Evolutionary conservation across 2,888 invertebrate genomes (phyloP), one percentile per base, ranked within the genome.

Genomic region (Drosophila acutilabella): DNA sequence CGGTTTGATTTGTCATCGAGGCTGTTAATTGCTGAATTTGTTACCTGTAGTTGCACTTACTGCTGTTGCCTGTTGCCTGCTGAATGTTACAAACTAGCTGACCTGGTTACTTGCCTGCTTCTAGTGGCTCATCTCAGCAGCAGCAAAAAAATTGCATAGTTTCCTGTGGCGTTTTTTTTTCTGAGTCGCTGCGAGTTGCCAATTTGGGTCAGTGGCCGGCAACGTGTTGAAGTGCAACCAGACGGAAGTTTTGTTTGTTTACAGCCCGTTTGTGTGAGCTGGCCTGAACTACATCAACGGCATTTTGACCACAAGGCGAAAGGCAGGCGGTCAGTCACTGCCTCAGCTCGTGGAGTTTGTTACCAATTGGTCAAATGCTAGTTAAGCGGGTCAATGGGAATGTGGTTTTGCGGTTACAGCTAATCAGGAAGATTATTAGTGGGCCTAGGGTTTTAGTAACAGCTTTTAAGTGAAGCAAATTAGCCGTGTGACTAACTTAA

Each of bases 211-310:
- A 86, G 64, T 64, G 65, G 47, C 51, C 62, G 36, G 57, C 67
- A 59, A 44, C 82, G 83, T 85, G 83, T 69, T 80, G 76, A 70
- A 76, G 86, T 71, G 83, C 83, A 80, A 56, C 69, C 78, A 80
- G 76, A 74, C 83, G 83, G 86, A 83, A 86, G 83, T 64, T 76
- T 81, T 56, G 71, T 77, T 70, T 83, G 76, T 71, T 80, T 71
- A 66, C 57, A 56, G 71, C 64, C 40, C 51, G 42, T 26, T 61
- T 64, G 61, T 48, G 52, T 48, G 53, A 47, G 41, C n/a, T 60
- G 20, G 16, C 26, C 18, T 23, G 45, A 52, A 53, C 41, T 36
- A 14, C 23, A 40, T 5, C 58, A 59, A 30, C 40, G 45, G 18
- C 33, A 33, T 16, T 36, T 60, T 51, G 54, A 58, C 59, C 70